These are phyloP conservation scores for Karalla daura DNA, from an alignment of 2,797 vertebrate species.

Conservation along the genomic window DNA sequence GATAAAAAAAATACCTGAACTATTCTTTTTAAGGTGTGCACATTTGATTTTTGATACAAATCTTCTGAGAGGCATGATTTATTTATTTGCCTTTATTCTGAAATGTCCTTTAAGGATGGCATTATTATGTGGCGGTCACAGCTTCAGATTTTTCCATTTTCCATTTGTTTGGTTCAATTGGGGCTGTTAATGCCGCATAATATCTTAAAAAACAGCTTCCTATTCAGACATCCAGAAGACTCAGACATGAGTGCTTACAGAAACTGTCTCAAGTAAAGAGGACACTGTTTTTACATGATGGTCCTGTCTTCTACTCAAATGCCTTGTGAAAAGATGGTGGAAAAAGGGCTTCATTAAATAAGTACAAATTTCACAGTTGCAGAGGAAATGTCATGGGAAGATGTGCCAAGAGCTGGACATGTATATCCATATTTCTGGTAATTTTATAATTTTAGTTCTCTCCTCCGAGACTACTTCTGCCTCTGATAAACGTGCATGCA, in stretches of 20 bases:
- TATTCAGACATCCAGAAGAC: not conserved
- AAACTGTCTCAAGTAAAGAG: no score
- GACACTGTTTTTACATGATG: no score
- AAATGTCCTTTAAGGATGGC: no score
- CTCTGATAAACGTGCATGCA: slow-evolving; percentile 10
- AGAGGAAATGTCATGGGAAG: no score
- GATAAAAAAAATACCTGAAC: slow-evolving; percentile 23
- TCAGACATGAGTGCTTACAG: no score
- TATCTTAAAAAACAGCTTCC: not conserved
- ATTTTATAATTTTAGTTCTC: not conserved
- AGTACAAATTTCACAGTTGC: not conserved
- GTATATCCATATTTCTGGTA: not conserved
- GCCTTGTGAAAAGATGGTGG: no score
- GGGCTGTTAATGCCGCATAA: not conserved
- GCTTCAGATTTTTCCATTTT: no score
- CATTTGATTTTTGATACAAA: slow-evolving; percentile 16
- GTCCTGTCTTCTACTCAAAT: no score
- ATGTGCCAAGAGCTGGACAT: no score
- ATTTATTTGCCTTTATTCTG: no score
- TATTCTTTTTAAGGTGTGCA: slow-evolving; percentile 15
- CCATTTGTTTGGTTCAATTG: not conserved
- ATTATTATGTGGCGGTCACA: no score
- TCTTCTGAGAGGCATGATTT: slow-evolving; percentile 31
- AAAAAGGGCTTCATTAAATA: not conserved
- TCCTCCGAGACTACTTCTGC: slow-evolving; percentile 3